These are phyloP conservation scores for Sebastes schlegelii DNA, from an alignment of 2,113 vertebrate genomes.

Conservation along the genomic window DNA sequence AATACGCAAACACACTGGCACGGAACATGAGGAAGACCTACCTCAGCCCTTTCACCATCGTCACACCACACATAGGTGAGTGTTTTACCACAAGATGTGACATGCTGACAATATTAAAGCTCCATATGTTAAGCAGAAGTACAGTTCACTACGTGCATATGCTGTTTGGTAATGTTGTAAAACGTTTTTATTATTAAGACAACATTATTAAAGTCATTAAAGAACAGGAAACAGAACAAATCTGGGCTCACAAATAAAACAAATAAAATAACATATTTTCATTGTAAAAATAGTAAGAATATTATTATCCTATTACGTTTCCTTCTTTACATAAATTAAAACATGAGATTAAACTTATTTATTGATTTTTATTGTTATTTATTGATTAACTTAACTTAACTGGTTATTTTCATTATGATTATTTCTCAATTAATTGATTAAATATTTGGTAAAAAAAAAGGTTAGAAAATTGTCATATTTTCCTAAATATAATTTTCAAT, in stretches of 20 bases:
- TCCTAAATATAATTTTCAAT: no score
- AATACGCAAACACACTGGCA: slow-evolving; percentile 92
- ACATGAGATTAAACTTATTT: background rate
- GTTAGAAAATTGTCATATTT: background rate
- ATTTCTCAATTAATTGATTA: background rate
- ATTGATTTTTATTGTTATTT: no score
- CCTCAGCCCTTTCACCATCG: slow-evolving; percentile 95
- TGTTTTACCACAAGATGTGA: background rate
- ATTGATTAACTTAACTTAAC: no score
- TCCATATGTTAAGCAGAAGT: no score
- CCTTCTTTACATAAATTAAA: background rate
- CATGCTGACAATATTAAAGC: background rate
- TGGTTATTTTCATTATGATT: background rate
- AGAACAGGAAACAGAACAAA: background rate
- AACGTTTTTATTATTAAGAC: background rate
- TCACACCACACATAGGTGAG: slow-evolving; percentile 96
- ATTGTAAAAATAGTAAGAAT: background rate
- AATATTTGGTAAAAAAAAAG: background rate
- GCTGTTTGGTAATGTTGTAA: background rate
- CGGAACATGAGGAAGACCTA: slow-evolving; percentile 98
- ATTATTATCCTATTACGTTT: background rate
- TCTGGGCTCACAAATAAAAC: background rate
- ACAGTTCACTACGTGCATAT: background rate
- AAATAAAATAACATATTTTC: background rate
- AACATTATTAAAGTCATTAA: background rate